Conservation (phyloP, 2,888 invertebrate genomes). For the Ophonus ardosiacus region DNA sequence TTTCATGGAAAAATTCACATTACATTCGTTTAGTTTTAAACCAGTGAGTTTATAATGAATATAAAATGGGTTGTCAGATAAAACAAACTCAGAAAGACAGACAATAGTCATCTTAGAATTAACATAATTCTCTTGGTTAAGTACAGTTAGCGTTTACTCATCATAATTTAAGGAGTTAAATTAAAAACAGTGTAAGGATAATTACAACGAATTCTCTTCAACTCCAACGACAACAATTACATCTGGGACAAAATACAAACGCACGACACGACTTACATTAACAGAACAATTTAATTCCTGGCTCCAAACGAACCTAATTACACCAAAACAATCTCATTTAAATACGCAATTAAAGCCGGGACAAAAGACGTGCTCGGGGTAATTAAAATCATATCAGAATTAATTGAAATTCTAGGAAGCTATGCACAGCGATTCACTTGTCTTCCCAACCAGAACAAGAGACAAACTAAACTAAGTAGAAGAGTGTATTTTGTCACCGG, state of each 20-base stretch:
- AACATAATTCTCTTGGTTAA: constrained; percentile 54
- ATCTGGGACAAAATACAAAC: constrained; percentile 46
- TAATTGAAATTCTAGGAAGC: constrained; percentile 63
- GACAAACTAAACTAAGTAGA: constrained; percentile 8
- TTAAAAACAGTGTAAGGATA: constrained; percentile 62
- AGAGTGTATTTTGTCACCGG: constrained; percentile 31
- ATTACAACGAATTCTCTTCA: constrained; percentile 51
- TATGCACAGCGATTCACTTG: constrained; percentile 27
- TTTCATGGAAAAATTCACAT: constrained; percentile 34
- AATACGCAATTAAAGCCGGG: constrained; percentile 53
- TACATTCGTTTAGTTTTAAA: background rate
- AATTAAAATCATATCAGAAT: constrained; percentile 63
- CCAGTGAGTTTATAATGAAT: constrained; percentile 34
- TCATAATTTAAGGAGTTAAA: constrained; percentile 62
- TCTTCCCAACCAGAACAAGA: constrained; percentile 19
- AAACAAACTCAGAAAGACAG: constrained; percentile 19
- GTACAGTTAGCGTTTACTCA: constrained; percentile 61
- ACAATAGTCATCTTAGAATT: constrained; percentile 27
- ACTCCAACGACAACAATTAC: constrained; percentile 42
- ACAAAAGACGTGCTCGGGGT: constrained; percentile 54
- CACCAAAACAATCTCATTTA: constrained; percentile 57
- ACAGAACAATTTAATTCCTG: constrained; percentile 57
- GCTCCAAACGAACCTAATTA: constrained; percentile 56
- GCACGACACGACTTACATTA: constrained; percentile 63
- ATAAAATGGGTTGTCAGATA: constrained; percentile 52